Conservation (phyloP, 92 coral and sea anemone genomes). For the Meandrina meandrites region DNA sequence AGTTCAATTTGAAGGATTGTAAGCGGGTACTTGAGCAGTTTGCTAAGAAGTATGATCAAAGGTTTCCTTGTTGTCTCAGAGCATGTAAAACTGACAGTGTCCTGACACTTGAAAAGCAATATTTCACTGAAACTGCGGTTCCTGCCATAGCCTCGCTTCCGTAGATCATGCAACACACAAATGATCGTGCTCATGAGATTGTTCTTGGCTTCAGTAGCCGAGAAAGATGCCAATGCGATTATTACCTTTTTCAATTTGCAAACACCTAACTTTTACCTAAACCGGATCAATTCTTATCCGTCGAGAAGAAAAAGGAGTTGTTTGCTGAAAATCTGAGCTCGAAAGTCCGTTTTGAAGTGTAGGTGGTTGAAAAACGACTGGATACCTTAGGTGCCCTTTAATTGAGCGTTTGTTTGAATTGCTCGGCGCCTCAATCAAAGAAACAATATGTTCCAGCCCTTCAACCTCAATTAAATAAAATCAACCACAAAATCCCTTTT, state of each 20-base stretch:
- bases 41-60: background rate
- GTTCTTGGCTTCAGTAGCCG: background rate
- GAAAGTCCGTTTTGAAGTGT: background rate
- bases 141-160: background rate
- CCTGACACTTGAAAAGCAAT: background rate
- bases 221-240: background rate
- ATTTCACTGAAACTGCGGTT: background rate
- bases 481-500: background rate
- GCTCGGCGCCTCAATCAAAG: slow-evolving; percentile 11
- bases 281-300: background rate
- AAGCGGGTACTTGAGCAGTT: background rate
- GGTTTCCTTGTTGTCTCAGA: background rate
- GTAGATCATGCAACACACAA: background rate
- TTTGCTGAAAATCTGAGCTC: background rate
- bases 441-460: background rate
- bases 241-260: background rate
- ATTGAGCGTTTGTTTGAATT: background rate
- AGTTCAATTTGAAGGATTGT: background rate
- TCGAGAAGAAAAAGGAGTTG: background rate
- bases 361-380: background rate
- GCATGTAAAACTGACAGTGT: background rate
- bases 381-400: background rate
- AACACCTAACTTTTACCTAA: background rate
- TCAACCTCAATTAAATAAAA: background rate
- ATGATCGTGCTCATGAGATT: background rate